Base-by-base conservation (phyloP, 2,888 invertebrate species). In the Yponomeuta cagnagella region DNA sequence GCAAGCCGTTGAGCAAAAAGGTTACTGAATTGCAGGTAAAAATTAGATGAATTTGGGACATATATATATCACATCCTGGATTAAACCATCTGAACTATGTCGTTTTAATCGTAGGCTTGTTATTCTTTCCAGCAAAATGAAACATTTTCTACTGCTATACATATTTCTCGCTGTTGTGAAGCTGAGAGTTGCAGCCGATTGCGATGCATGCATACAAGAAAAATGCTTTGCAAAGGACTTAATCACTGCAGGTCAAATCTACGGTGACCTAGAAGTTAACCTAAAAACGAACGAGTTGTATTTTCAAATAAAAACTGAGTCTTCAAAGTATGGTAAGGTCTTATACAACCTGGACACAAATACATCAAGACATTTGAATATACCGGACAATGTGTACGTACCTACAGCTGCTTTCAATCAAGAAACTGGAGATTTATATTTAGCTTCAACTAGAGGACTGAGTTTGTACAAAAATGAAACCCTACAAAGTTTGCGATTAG, bases 281-380 rank as follows among this genome's bases (percentile, higher is more conserved):
- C 15, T 37, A 68, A 68, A 37, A 1, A 68, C 68, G 1, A 68
- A 68, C 43, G 43, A 37, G n/a, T 30, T 68, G 23, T 68, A 68
- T 48, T 68, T 68, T 37, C 68, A 68, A 48, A 43, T 43, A n/a
- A 8, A 5, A 43, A 8, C 43, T 0, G 43, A 43, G 0, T 43
- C 43, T 5, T 8, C 43, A 43, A 43, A 5, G 3, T 43, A 8
- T 43, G 6, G 0, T 8, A 15, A n/a, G 3, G 15, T 15, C n/a
- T 15, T n/a, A 1, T 37, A n/a, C 43, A 8, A 43, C 43, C 43
- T 43, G 6, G 8, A 43, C 43, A 43, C 43, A 43, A 43, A 43
- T 43, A 43, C 43, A 43, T 12, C 37, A 23, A 43, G 48, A 23
- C 15, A n/a, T 10, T 30, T 23, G 15, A 12, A 48, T 8, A n/a